A percentile compares a stretch with the other conserved stretches of the same genome.
Evolutionary conservation across 2,113 vertebrate genomes (phyloP).

Genomic region (Anoura caudifer): DNA sequence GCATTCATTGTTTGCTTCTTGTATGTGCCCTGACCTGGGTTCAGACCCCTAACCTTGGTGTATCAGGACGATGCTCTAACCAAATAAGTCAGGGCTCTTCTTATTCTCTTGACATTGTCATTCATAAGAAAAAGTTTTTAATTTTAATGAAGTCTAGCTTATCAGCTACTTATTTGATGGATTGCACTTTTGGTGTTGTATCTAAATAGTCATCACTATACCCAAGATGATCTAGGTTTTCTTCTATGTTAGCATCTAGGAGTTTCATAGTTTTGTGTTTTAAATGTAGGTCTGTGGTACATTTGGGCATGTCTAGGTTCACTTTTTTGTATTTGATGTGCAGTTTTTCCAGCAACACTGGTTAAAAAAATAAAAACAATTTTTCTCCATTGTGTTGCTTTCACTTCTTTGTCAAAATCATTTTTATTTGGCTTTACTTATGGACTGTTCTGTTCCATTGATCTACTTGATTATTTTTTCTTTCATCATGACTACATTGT

Average conservation of each 20-base stretch:
- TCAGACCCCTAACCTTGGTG: too few relatives aligned
- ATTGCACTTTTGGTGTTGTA: background rate
- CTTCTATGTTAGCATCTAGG: background rate
- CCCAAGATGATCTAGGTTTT: background rate
- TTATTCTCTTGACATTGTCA: background rate
- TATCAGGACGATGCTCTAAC: too few relatives aligned
- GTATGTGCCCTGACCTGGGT: too few relatives aligned
- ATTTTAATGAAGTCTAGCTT: background rate
- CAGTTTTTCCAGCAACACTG: background rate
- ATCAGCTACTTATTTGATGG: background rate
- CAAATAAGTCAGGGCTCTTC: background rate
- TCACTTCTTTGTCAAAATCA: background rate
- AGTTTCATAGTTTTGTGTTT: background rate
- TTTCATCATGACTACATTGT: background rate
- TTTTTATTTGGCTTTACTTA: background rate
- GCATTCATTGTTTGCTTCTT: too few relatives aligned
- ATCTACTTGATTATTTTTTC: background rate
- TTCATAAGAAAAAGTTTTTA: background rate
- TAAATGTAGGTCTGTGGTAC: background rate
- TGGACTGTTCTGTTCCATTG: background rate
- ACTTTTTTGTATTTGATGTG: background rate
- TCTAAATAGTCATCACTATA: background rate
- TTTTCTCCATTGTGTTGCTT: background rate
- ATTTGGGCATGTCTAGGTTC: background rate
- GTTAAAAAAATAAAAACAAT: background rate